A percentile compares a stretch with the other conserved stretches of the same genome.
Conservation (phyloP, 2,888 invertebrate genomes). For the Drosophila paracracens region DNA sequence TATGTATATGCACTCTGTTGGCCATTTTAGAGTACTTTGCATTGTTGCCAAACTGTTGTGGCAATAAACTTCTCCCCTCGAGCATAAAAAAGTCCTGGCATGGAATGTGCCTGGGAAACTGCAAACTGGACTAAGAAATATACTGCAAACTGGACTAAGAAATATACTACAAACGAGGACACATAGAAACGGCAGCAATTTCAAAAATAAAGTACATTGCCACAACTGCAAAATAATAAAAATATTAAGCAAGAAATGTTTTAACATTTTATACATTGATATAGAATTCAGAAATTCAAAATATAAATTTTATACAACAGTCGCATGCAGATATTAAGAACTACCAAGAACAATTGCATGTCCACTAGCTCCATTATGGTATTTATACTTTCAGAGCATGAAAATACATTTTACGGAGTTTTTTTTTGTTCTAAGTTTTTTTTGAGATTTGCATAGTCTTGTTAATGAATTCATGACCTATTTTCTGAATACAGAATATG, state of each 20-base stretch:
- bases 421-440: not conserved
- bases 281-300: not conserved
- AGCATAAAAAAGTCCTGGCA: constrained; percentile 32
- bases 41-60: constrained; percentile 41
- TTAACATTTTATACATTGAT: not conserved
- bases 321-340: not conserved
- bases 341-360: not conserved
- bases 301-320: not conserved
- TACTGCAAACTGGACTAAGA: not conserved
- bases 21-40: constrained; percentile 18
- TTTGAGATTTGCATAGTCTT: not conserved
- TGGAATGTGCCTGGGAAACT: constrained; percentile 27
- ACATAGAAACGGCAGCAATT: constrained; percentile 3
- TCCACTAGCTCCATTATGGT: not conserved
- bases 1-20: constrained; percentile 22
- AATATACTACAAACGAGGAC: constrained; percentile 6
- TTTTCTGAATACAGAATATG: not conserved
- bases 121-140: constrained; percentile 8
- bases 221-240: not conserved
- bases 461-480: not conserved
- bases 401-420: not conserved
- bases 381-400: not conserved
- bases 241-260: not conserved
- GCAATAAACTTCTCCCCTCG: constrained; percentile 39
- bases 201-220: not conserved